phyloP scores from a whole-genome alignment of 92 coral and sea anemone genomes.

The Parazoanthus swiftii region DNA sequence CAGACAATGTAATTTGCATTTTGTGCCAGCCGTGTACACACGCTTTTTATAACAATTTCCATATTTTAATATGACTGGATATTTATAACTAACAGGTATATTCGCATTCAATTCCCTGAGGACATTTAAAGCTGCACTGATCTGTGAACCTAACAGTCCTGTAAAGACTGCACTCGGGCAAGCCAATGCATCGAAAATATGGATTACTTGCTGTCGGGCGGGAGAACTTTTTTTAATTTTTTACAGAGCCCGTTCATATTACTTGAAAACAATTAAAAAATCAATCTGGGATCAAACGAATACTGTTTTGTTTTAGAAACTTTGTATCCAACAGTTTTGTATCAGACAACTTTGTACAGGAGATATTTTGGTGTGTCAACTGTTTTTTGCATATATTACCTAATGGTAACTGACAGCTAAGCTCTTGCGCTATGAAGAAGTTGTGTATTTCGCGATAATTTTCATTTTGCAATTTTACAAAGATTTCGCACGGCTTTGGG shows the following conservation, averaged over 20 bases:
- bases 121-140: not conserved
- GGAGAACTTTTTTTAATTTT: no score
- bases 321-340: not conserved
- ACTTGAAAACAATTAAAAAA: no score
- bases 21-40: constrained; percentile 14
- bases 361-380: not conserved
- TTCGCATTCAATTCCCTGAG: not conserved
- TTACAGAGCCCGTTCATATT: not conserved
- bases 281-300: no score
- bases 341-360: not conserved
- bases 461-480: no score
- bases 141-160: not conserved
- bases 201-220: not conserved
- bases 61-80: constrained; percentile 13
- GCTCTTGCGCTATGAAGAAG: no score
- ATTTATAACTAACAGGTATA: constrained; percentile 10
- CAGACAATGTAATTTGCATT: constrained; percentile 43
- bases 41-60: constrained; percentile 25
- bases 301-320: no score
- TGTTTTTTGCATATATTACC: not conserved
- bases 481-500: not conserved
- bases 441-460: no score
- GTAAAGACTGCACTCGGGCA: not conserved
- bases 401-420: not conserved
- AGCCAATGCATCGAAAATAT: not conserved